Conservation (phyloP, 2,888 invertebrate genomes). For the Peribatodes rhomboidaria region DNA sequence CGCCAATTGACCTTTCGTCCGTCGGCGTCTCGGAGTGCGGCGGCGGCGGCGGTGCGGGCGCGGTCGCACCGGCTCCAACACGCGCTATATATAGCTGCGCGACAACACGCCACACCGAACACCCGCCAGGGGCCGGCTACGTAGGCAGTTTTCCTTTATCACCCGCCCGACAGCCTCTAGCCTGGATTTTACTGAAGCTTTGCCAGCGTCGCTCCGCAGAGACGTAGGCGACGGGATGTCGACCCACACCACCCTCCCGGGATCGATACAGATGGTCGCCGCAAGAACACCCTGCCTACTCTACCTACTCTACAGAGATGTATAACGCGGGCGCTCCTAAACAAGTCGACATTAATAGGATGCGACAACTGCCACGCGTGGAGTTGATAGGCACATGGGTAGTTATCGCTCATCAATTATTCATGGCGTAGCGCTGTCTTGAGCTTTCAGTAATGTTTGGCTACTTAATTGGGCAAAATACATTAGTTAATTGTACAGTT, state of each 20-base stretch:
- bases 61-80: slow-evolving; percentile 78
- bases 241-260: slow-evolving; percentile 82
- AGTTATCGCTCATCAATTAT: slow-evolving; percentile 20
- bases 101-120: slow-evolving; percentile 78
- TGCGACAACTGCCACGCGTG: slow-evolving; percentile 41
- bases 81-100: slow-evolving; percentile 83
- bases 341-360: slow-evolving; percentile 57
- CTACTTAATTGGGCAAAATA: slow-evolving; percentile 12
- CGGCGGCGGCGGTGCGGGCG: slow-evolving; percentile 70
- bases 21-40: slow-evolving; percentile 71
- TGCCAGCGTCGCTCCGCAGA: slow-evolving; percentile 74
- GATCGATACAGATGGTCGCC: slow-evolving; percentile 85
- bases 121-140: slow-evolving; percentile 82
- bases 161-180: slow-evolving; percentile 82
- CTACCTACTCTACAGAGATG: slow-evolving; percentile 58
- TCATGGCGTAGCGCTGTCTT: slow-evolving; percentile 4
- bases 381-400: slow-evolving; percentile 8
- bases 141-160: slow-evolving; percentile 84
- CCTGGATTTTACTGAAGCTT: slow-evolving; percentile 80
- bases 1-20: slow-evolving; percentile 86
- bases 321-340: slow-evolving; percentile 58
- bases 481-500: not conserved
- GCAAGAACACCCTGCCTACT: slow-evolving; percentile 70
- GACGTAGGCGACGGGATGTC: slow-evolving; percentile 80
- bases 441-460: not conserved